Evolutionary conservation across 2,888 invertebrate species (phyloP).

Genomic region (Herminia tarsipennalis): DNA sequence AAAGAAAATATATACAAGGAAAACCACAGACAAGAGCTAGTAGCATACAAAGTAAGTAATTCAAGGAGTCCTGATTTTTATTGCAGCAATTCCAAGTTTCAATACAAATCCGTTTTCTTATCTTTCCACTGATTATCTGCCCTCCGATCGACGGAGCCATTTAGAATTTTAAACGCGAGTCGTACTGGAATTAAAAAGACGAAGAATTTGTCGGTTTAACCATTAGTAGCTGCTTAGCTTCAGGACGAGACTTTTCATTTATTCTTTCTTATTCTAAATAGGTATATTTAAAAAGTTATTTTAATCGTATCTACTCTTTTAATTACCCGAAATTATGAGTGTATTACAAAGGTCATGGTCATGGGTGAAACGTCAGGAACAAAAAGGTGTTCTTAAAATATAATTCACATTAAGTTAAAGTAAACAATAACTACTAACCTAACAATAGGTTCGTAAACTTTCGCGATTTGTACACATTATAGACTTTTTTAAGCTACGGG

Average conservation of each 20-base stretch:
- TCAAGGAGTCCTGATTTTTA: conserved; percentile 3
- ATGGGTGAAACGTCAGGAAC: no score
- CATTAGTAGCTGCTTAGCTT: neutral
- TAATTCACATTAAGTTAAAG: no score
- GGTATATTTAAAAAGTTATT: neutral
- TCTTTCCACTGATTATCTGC: conserved; percentile 6
- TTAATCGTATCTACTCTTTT: no score
- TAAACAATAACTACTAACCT: no score
- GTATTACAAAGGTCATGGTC: no score
- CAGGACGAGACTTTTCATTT: neutral
- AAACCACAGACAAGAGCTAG: neutral
- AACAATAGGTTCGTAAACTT: no score
- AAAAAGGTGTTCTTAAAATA: no score
- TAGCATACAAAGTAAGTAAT: conserved; percentile 4
- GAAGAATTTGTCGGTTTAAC: neutral
- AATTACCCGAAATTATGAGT: no score
- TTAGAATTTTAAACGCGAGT: conserved; percentile 8
- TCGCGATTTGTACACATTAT: no score
- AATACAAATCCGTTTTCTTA: conserved; percentile 9
- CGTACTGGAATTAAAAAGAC: neutral
- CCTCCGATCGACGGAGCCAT: conserved; percentile 2
- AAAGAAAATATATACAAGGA: neutral
- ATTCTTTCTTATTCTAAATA: no score
- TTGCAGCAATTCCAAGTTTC: conserved; percentile 5
- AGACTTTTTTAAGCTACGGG: no score